phyloP scores from a whole-genome alignment of 2,888 invertebrate species.

The Amiota minor region DNA sequence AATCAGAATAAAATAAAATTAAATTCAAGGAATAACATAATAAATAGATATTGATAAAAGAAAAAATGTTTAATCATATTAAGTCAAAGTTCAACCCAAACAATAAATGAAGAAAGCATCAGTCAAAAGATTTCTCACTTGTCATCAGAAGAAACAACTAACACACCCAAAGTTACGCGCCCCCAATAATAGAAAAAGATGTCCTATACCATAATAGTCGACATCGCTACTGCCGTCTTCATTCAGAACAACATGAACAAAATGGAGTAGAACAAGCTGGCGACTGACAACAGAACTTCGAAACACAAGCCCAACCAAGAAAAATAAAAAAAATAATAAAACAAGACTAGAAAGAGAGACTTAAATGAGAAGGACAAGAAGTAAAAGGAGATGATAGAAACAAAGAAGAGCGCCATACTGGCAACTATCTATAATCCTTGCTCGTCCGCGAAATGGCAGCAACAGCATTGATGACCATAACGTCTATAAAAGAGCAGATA shows the following conservation, averaged over 20 bases:
- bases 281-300: conserved; percentile 10
- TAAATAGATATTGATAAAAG: too few relatives aligned
- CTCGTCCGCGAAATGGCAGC: conserved; percentile 4
- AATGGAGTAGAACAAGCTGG: conserved; percentile 8
- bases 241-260: not conserved
- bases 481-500: not conserved
- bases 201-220: not conserved
- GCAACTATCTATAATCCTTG: conserved; percentile 16
- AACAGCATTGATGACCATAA: conserved; percentile 47
- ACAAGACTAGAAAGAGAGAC: conserved; percentile 1
- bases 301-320: not conserved
- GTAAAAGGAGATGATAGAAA: too few relatives aligned
- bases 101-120: conserved; percentile 53
- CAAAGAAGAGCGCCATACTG: not conserved
- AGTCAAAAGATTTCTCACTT: conserved; percentile 64
- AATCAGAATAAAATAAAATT: too few relatives aligned
- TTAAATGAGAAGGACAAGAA: too few relatives aligned
- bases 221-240: not conserved
- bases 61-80: too few relatives aligned
- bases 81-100: too few relatives aligned
- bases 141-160: conserved; percentile 56
- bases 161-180: not conserved
- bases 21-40: too few relatives aligned
- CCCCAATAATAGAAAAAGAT: not conserved
- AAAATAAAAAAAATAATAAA: not conserved